Evolutionary conservation across 2,797 vertebrate genomes (phyloP).

Genomic region (Sebastes itinus): DNA sequence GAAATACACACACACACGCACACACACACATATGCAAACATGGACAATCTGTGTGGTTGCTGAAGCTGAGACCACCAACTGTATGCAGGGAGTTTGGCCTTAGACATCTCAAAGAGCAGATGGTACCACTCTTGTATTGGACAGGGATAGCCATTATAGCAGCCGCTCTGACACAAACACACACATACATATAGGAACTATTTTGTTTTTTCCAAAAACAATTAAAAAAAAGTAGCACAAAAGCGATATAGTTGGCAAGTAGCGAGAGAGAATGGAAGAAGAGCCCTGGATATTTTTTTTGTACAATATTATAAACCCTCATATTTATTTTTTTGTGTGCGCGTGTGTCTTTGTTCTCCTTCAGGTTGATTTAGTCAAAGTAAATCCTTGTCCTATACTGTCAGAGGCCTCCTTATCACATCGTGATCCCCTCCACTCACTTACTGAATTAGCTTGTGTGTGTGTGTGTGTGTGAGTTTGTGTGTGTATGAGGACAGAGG

Average conservation of each 20-base stretch:
- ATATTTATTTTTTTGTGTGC: background rate
- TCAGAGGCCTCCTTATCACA: slow-evolving; percentile 58
- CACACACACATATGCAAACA: slow-evolving; percentile 28
- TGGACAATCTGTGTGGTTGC: slow-evolving; percentile 30
- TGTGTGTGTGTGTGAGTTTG: slow-evolving; percentile 19
- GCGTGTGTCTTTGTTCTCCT: slow-evolving; percentile 2
- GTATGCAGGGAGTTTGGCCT: slow-evolving; percentile 27
- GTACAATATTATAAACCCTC: background rate
- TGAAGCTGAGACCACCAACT: slow-evolving; percentile 59
- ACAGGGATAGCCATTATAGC: background rate
- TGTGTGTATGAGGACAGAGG: slow-evolving; percentile 60
- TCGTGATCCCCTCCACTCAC: slow-evolving; percentile 19
- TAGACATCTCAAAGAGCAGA: slow-evolving; percentile 43
- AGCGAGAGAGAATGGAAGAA: background rate
- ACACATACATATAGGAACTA: background rate
- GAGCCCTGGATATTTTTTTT: background rate
- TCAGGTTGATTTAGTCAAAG: slow-evolving; percentile 46
- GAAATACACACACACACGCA: background rate
- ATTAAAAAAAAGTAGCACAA: background rate
- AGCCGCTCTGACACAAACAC: background rate
- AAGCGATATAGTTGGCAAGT: background rate
- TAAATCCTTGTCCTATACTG: slow-evolving; percentile 48
- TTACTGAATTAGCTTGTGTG: background rate
- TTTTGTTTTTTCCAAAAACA: background rate
- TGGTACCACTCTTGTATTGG: slow-evolving; percentile 33